A percentile compares a stretch with the other conserved stretches of the same genome.
These are phyloP conservation scores for Dromas ardeola DNA, from an alignment of 2,113 vertebrate species.

Conservation along the genomic window DNA sequence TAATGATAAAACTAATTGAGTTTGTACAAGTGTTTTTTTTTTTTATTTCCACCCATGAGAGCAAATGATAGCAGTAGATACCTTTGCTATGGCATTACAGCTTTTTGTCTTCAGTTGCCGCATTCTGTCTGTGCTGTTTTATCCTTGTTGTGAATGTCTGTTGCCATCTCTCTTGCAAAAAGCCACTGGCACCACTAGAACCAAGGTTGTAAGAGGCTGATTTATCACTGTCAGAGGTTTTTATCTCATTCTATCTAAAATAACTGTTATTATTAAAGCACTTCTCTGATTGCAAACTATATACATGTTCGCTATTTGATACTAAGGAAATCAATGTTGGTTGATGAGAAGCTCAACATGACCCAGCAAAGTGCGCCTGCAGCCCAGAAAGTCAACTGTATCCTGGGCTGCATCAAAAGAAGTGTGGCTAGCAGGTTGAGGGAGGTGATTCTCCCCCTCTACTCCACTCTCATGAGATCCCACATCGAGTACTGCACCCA, in stretches of 20 bases:
- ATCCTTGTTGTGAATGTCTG: background rate
- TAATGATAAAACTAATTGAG: background rate
- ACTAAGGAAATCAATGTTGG: background rate
- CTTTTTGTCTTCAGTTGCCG: background rate
- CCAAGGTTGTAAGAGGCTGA: background rate
- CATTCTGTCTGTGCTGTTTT: background rate
- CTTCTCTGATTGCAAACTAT: background rate
- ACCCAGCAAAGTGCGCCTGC: too few species aligned
- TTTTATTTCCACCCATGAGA: background rate
- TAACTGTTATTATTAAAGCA: background rate
- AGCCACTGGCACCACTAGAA: background rate
- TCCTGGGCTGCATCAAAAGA: too few species aligned
- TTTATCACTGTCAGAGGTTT: background rate
- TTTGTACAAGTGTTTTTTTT: background rate
- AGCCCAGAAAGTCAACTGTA: too few species aligned
- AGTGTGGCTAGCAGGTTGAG: too few species aligned
- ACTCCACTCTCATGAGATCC: too few species aligned
- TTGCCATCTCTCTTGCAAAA: background rate
- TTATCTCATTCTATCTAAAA: conserved; percentile 8
- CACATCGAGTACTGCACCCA: too few species aligned
- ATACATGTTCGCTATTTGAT: background rate
- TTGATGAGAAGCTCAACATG: too few species aligned
- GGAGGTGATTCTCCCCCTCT: too few species aligned
- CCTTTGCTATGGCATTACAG: background rate
- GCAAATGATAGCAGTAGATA: background rate